Percentiles rank a stretch among this genome's conserved stretches.
phyloP scores from a whole-genome alignment of 2,113 vertebrate species.

The Xyliphius kryptos region DNA sequence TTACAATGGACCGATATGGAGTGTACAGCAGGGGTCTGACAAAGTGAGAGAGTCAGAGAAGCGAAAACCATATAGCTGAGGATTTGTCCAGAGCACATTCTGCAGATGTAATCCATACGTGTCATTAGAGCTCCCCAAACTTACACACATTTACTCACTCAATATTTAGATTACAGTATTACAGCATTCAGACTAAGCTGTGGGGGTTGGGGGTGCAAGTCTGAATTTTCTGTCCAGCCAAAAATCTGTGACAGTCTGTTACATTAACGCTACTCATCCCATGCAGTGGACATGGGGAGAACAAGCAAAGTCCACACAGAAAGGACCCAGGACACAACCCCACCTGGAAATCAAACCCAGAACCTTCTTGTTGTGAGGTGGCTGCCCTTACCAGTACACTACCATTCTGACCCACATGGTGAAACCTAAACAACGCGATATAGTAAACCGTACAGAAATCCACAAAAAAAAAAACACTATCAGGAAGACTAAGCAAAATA shows the following conservation, averaged over 20 bases:
- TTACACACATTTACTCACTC: conserved; percentile 1
- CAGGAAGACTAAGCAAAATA: not conserved
- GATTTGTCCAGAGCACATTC: not conserved
- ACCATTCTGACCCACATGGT: too few relatives aligned
- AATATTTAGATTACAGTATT: not conserved
- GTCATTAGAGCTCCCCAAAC: not conserved
- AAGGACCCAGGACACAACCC: too few relatives aligned
- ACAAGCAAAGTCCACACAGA: too few relatives aligned
- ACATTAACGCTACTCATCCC: conserved; percentile 31
- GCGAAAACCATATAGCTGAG: not conserved
- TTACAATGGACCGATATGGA: conserved; percentile 18
- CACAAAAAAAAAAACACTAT: not conserved
- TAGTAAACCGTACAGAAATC: not conserved
- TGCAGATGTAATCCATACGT: conserved; percentile 1
- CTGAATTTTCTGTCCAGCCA: not conserved
- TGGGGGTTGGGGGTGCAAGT: not conserved
- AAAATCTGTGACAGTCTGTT: conserved; percentile 17
- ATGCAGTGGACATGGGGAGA: conserved; percentile 14
- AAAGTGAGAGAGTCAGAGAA: conserved; percentile 6
- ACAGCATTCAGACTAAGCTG: not conserved
- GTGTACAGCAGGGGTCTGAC: conserved; percentile 6
- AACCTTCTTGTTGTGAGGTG: too few relatives aligned
- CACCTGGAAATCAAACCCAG: too few relatives aligned
- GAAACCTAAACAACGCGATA: too few relatives aligned
- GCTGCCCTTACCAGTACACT: conserved; percentile 2